A percentile compares a stretch with the other conserved stretches of the same genome.
These are phyloP conservation scores for Nebria brevicollis DNA, from an alignment of 2,888 invertebrate species.

Conservation along the genomic window DNA sequence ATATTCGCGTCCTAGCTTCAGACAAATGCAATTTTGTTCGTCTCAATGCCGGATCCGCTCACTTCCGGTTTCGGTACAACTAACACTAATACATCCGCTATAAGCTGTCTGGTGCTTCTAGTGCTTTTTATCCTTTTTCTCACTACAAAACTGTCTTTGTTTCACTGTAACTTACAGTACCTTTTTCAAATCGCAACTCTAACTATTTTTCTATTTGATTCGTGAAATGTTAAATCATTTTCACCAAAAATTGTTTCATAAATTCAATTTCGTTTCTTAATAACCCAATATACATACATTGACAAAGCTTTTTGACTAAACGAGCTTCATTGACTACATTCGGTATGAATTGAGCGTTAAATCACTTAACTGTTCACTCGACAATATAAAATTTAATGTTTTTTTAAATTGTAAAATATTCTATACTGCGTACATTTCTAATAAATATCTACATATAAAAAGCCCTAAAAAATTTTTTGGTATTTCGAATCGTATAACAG, in stretches of 20 bases:
- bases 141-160: neutral
- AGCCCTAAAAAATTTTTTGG: no score
- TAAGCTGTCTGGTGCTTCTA: neutral
- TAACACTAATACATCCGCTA: neutral
- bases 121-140: neutral
- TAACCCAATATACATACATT: neutral
- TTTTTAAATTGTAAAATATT: neutral
- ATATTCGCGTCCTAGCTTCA: constrained; percentile 3
- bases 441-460: no score
- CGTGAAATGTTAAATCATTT: neutral
- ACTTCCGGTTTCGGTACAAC: constrained; percentile 1
- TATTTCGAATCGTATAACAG: no score
- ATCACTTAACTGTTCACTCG: neutral
- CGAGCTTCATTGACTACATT: neutral
- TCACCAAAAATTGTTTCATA: neutral
- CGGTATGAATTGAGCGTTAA: neutral
- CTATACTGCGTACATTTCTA: neutral
- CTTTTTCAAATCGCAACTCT: neutral
- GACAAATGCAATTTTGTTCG: constrained; percentile 18
- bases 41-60: constrained; percentile 4
- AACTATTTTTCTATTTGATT: neutral
- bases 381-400: constrained; percentile 11
- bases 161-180: neutral
- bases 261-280: neutral
- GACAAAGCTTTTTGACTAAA: neutral